phyloP scores from a whole-genome alignment of 2,888 invertebrate species.

The Geotrupes spiniger region DNA sequence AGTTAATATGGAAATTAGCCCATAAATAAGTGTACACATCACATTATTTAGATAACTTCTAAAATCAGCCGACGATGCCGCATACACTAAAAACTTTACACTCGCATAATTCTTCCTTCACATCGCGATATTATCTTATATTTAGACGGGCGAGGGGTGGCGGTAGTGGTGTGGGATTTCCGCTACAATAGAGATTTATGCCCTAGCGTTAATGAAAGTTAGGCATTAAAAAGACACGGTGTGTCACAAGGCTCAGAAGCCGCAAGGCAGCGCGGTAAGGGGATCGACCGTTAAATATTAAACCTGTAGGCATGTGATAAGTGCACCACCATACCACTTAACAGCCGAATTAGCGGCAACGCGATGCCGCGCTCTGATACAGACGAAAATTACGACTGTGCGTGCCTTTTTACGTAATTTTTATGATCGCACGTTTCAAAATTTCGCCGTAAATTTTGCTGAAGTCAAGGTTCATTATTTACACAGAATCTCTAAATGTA shows the following conservation, averaged over 20 bases:
- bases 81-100: slow-evolving; percentile 40
- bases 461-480: too few relatives aligned
- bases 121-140: slow-evolving; percentile 45
- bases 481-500: too few relatives aligned
- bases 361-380: slow-evolving; percentile 39
- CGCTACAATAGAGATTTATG: slow-evolving; percentile 50
- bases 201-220: slow-evolving; percentile 48
- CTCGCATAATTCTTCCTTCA: slow-evolving; percentile 42
- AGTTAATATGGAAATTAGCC: slow-evolving; percentile 22
- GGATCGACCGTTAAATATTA: slow-evolving; percentile 46
- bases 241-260: slow-evolving; percentile 28
- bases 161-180: slow-evolving; percentile 22
- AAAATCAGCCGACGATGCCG: slow-evolving; percentile 18
- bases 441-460: too few relatives aligned
- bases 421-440: slow-evolving; percentile 8
- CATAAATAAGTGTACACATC: slow-evolving; percentile 22
- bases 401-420: slow-evolving; percentile 27
- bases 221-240: slow-evolving; percentile 48
- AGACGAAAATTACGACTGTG: slow-evolving; percentile 43
- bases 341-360: slow-evolving; percentile 41
- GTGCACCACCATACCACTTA: slow-evolving; percentile 46
- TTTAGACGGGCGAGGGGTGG: slow-evolving; percentile 37
- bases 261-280: slow-evolving; percentile 38
- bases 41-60: slow-evolving; percentile 22
- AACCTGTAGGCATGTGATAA: slow-evolving; percentile 47